Percentiles rank a stretch among this genome's conserved stretches.
Evolutionary conservation across 2,888 invertebrate genomes (phyloP).

Genomic region (Acanthacorydalis orientalis): DNA sequence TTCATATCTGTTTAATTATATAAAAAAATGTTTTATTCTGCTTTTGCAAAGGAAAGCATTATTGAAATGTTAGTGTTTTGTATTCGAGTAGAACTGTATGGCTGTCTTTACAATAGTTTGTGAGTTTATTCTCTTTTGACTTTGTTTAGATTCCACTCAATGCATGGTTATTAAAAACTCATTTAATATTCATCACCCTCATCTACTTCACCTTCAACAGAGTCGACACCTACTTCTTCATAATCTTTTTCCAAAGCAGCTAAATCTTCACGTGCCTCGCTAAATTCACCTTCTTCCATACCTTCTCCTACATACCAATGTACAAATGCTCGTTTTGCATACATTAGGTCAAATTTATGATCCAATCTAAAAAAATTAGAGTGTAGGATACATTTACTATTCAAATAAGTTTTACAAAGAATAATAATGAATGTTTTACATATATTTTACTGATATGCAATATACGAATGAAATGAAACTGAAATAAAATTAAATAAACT

Average conservation of each 20-base stretch:
- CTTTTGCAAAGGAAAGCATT: too few species aligned
- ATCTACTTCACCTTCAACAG: slow-evolving; percentile 50
- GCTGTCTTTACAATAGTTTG: too few species aligned
- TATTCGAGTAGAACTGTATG: too few species aligned
- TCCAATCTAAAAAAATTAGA: slow-evolving; percentile 44
- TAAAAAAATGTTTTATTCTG: too few species aligned
- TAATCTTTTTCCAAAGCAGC: slow-evolving; percentile 67
- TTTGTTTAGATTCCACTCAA: too few species aligned
- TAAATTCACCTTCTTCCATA: slow-evolving; percentile 77
- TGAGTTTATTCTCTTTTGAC: too few species aligned
- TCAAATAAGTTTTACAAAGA: too few species aligned
- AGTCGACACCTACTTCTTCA: slow-evolving; percentile 63
- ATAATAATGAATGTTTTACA: not conserved
- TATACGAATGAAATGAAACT: too few species aligned
- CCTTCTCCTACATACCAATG: slow-evolving; percentile 88
- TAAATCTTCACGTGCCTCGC: slow-evolving; percentile 74
- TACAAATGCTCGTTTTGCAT: slow-evolving; percentile 88
- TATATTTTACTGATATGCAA: not conserved
- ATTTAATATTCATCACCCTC: slow-evolving; percentile 49
- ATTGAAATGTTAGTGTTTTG: too few species aligned
- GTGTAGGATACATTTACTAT: not conserved
- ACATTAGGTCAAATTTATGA: slow-evolving; percentile 93
- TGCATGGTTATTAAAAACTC: not conserved
- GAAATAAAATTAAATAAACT: not conserved
- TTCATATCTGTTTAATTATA: too few species aligned